These are phyloP conservation scores for Thymelicus sylvestris DNA, from an alignment of 2,888 invertebrate genomes.

Conservation along the genomic window DNA sequence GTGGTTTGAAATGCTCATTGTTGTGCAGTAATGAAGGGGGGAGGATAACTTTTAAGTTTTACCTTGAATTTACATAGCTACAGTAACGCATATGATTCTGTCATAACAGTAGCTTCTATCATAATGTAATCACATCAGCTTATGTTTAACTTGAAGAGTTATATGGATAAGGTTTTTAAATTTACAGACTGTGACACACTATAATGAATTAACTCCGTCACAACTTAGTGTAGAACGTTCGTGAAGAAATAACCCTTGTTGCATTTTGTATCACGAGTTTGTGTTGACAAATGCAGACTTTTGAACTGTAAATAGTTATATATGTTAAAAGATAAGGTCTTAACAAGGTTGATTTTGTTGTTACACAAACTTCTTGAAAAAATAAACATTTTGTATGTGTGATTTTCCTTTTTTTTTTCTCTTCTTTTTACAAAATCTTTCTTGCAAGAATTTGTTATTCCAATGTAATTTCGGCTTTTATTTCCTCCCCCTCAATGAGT, in stretches of 20 bases:
- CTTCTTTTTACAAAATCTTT: slow-evolving; percentile 9
- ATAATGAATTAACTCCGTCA: slow-evolving; percentile 80
- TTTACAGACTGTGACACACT: slow-evolving; percentile 67
- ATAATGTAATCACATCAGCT: slow-evolving; percentile 78
- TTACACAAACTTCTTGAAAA: slow-evolving; percentile 83
- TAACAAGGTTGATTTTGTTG: slow-evolving; percentile 85
- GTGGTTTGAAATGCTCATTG: slow-evolving; percentile 52
- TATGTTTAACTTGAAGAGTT: slow-evolving; percentile 72
- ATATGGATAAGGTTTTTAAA: slow-evolving; percentile 65
- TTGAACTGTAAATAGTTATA: slow-evolving; percentile 84
- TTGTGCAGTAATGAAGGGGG: slow-evolving; percentile 63
- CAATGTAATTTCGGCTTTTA: slow-evolving; percentile 23
- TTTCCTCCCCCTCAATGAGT: slow-evolving; percentile 47
- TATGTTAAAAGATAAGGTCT: slow-evolving; percentile 82
- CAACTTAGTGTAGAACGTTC: slow-evolving; percentile 79
- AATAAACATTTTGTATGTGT: slow-evolving; percentile 85
- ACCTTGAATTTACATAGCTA: slow-evolving; percentile 72
- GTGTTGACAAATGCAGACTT: slow-evolving; percentile 81
- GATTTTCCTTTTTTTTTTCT: slow-evolving; percentile 53
- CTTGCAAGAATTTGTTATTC: neutral
- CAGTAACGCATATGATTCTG: slow-evolving; percentile 70
- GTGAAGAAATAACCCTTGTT: slow-evolving; percentile 79
- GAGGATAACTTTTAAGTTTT: slow-evolving; percentile 72
- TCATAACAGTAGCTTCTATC: slow-evolving; percentile 77
- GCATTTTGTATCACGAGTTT: slow-evolving; percentile 82